Evolutionary conservation across 2,113 vertebrate genomes (phyloP), one percentile per base, ranked within the genome.

Genomic region (Passer montanus): DNA sequence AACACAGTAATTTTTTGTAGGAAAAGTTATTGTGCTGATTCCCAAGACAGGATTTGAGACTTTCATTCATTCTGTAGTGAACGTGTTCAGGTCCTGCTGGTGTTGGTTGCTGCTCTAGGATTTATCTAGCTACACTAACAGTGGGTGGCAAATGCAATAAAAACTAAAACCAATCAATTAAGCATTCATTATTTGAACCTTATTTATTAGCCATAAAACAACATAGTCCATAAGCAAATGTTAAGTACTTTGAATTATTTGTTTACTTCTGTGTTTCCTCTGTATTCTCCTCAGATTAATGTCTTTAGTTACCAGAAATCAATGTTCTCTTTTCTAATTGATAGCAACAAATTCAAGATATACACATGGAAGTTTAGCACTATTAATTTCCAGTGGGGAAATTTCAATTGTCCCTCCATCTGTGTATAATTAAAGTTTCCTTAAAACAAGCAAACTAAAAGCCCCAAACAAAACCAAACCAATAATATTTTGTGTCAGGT

Each of bases 241-340:
- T 93, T 97, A 95, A 97, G 94, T 97, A 95, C 78, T 84, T 95
- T 96, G 94, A 97, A 94, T 97, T 97, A 96, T 91, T 95, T 98
- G 94, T 97, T 98, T 97, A 92, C 60, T 75, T 94, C 83, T 84
- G 52, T 96, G 79, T 95, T 94, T 85, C 44, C 63, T 84, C 47
- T 86, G 28, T 82, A 53, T 84, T 93, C 69, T 81, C 33, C 87
- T 92, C 78, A 97, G 55, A 96, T 96, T 84, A 94, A 97, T 79
- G 87, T 59, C 87, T 94, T 82, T 67, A 81, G 84, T 85, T 31
- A 59, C 90, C 90, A 87, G 56, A 70, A 76, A 89, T 83, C 15
- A 84, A 64, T 74, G 81, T 86, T 91, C 55, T 96, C 50, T 93
- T 80, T 63, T 77, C 62, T 96, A 95, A 91, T 87, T 93, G 89